Evolutionary conservation across 1,140 invertebrate genomes (phyloP).

Genomic region (Diprion similis): DNA sequence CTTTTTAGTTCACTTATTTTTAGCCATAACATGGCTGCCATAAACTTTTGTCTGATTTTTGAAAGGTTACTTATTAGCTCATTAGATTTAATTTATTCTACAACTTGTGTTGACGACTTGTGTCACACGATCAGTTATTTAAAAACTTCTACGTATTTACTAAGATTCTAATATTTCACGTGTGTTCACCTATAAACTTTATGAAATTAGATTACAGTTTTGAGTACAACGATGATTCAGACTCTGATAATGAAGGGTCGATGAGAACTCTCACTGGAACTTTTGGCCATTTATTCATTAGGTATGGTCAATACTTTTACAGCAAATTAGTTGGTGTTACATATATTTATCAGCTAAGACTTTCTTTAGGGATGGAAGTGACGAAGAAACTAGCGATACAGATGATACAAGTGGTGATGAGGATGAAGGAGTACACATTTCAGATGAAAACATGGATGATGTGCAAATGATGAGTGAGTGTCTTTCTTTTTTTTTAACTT

Average conservation of each 20-base stretch:
- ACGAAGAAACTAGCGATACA: conserved; percentile 74
- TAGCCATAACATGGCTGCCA: too few relatives aligned
- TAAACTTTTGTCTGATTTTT: not conserved
- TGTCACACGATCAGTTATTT: too few relatives aligned
- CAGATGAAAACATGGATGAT: conserved; percentile 3
- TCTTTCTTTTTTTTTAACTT: conserved; percentile 6
- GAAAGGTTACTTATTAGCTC: not conserved
- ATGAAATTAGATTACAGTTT: conserved; percentile 36
- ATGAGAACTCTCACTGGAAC: conserved; percentile 67
- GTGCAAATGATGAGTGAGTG: conserved; percentile 22
- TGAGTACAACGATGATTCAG: conserved; percentile 74
- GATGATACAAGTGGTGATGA: conserved; percentile 74
- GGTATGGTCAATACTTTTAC: conserved; percentile 44
- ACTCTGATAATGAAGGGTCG: conserved; percentile 78
- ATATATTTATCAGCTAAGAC: conserved; percentile 13
- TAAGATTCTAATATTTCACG: conserved; percentile 6
- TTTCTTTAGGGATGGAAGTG: conserved; percentile 71
- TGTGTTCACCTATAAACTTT: conserved; percentile 12
- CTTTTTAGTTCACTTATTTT: too few relatives aligned
- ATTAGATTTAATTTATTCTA: too few relatives aligned
- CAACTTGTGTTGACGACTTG: too few relatives aligned
- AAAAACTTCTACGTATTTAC: not conserved
- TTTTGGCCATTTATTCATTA: conserved; percentile 78
- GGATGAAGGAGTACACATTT: conserved; percentile 51
- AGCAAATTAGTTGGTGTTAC: conserved; percentile 13